These are phyloP conservation scores for Napeogenes inachia DNA, from an alignment of 2,888 invertebrate genomes.

Conservation along the genomic window DNA sequence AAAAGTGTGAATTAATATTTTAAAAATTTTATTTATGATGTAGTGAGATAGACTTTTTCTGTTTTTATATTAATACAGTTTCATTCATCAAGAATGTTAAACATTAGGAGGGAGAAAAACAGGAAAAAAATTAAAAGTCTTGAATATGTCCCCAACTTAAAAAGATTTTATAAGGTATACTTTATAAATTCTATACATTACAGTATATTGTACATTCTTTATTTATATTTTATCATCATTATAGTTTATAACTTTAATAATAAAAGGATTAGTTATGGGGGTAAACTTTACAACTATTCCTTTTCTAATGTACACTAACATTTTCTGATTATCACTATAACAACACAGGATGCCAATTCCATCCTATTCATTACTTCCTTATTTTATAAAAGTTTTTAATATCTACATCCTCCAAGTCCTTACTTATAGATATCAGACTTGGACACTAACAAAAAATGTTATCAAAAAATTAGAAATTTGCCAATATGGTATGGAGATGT, in stretches of 20 bases:
- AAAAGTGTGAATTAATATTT: conserved; percentile 28
- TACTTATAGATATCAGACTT: conserved; percentile 42
- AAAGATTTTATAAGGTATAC: conserved; percentile 53
- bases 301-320: no score
- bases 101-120: conserved; percentile 54
- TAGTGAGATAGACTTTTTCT: conserved; percentile 48
- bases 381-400: not conserved
- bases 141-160: conserved; percentile 39
- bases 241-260: no score
- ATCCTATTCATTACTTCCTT: no score
- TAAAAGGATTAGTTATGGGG: no score
- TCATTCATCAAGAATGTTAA: conserved; percentile 40
- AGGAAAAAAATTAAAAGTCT: conserved; percentile 42
- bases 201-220: no score
- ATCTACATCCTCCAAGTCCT: no score
- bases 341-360: no score
- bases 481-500: conserved; percentile 1
- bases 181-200: no score
- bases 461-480: conserved; percentile 11
- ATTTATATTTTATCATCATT: no score
- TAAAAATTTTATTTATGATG: conserved; percentile 52
- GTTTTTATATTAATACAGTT: conserved; percentile 53
- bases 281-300: no score
- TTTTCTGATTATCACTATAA: no score
- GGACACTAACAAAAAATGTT: no score